A percentile compares a stretch with the other conserved stretches of the same genome.
These are phyloP conservation scores for Chloromyia formosa DNA, from an alignment of 2,888 invertebrate species.

Conservation along the genomic window DNA sequence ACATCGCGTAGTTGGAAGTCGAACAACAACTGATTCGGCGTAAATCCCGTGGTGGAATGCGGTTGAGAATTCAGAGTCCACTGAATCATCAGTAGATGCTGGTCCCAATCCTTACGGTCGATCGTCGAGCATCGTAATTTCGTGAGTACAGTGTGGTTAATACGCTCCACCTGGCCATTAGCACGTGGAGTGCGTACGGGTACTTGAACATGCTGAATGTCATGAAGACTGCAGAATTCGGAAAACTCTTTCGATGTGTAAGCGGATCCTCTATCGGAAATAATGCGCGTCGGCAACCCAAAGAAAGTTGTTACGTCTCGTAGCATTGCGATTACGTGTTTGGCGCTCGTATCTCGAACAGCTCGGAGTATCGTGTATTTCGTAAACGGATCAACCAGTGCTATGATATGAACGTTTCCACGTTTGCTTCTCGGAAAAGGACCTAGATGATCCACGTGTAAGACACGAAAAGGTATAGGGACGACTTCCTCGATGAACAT, in stretches of 20 bases:
- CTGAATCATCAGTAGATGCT: too few species aligned
- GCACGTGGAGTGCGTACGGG: neutral
- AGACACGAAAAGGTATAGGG: conserved; percentile 46
- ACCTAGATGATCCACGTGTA: conserved; percentile 52
- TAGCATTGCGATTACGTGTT: conserved; percentile 17
- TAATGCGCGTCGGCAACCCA: too few species aligned
- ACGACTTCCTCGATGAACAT: conserved; percentile 48
- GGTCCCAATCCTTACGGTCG: too few species aligned
- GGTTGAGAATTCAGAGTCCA: too few species aligned
- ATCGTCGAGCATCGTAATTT: too few species aligned
- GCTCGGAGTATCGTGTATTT: conserved; percentile 35
- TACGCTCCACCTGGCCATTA: neutral
- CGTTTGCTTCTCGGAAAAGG: conserved; percentile 47
- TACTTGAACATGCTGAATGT: too few species aligned
- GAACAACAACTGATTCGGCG: too few species aligned
- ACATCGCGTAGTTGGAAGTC: too few species aligned
- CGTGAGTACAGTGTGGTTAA: neutral
- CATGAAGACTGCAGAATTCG: too few species aligned
- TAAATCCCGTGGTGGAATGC: too few species aligned
- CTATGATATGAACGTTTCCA: conserved; percentile 47
- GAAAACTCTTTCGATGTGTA: neutral
- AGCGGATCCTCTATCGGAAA: conserved; percentile 1
- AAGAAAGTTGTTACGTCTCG: too few species aligned
- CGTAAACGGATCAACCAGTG: conserved; percentile 38
- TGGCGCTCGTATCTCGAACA: neutral